phyloP scores from a whole-genome alignment of 2,797 vertebrate species.

The Sebastes hopkinsi region DNA sequence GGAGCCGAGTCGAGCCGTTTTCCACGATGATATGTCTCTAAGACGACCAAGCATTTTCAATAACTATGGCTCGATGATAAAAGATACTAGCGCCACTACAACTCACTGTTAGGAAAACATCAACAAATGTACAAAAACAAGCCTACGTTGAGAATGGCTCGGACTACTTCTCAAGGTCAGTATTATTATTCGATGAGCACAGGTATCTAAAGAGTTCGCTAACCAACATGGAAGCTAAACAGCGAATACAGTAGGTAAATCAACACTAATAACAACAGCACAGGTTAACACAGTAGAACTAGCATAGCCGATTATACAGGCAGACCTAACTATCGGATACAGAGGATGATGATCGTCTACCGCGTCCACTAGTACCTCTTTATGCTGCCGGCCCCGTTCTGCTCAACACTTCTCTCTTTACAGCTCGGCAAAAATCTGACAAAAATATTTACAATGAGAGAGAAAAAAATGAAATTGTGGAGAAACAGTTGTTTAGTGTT shows the following conservation, averaged over 20 bases:
- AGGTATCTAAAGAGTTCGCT: slow-evolving; percentile 64
- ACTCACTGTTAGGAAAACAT: slow-evolving; percentile 71
- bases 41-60: slow-evolving; percentile 60
- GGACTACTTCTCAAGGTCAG: slow-evolving; percentile 59
- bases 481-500: slow-evolving; percentile 85
- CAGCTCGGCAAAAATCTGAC: slow-evolving; percentile 83
- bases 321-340: slow-evolving; percentile 69
- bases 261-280: slow-evolving; percentile 78
- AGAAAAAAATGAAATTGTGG: slow-evolving; percentile 84
- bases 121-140: slow-evolving; percentile 72
- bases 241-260: slow-evolving; percentile 77
- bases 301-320: slow-evolving; percentile 72
- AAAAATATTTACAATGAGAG: slow-evolving; percentile 91
- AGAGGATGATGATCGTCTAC: slow-evolving; percentile 54
- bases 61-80: slow-evolving; percentile 67
- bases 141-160: slow-evolving; percentile 63
- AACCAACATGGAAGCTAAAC: slow-evolving; percentile 71
- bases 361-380: slow-evolving; percentile 79
- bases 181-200: slow-evolving; percentile 58
- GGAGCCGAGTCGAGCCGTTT: slow-evolving; percentile 60
- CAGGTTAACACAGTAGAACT: slow-evolving; percentile 76
- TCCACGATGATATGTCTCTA: slow-evolving; percentile 71
- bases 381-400: slow-evolving; percentile 85
- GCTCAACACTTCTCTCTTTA: slow-evolving; percentile 85
- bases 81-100: slow-evolving; percentile 69